Evolutionary conservation across 2,888 invertebrate species (phyloP).

Genomic region (Phrixothrix hirtus): DNA sequence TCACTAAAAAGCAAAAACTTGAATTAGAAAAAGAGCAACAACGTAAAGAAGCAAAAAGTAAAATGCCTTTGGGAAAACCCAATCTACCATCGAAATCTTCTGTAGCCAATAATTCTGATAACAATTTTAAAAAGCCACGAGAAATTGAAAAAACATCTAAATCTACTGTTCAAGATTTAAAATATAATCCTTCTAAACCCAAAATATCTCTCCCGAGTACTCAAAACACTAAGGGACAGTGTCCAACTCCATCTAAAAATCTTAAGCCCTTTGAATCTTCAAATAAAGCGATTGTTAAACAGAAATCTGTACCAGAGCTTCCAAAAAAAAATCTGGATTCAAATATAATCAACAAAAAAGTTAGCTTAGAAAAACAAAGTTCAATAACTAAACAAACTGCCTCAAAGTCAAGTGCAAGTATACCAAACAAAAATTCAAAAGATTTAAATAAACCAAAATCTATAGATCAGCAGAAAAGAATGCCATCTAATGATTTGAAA

Average conservation of each 20-base stretch:
- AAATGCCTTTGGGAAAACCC: background rate
- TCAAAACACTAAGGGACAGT: background rate
- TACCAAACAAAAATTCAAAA: too few species aligned
- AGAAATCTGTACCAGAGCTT: background rate
- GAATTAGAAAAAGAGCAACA: conserved; percentile 76
- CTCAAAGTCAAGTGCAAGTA: too few species aligned
- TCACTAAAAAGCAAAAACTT: conserved; percentile 80
- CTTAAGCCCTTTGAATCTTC: background rate
- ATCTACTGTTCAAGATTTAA: background rate
- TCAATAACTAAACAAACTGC: too few species aligned
- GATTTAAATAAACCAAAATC: conserved; percentile 10
- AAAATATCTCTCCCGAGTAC: background rate
- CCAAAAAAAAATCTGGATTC: background rate
- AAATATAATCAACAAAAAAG: background rate
- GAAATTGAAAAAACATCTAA: background rate
- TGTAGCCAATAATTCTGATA: too few species aligned
- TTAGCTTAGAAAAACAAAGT: background rate
- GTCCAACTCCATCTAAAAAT: background rate
- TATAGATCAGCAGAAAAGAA: conserved; percentile 41
- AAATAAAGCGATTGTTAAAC: background rate
- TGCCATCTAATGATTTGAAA: conserved; percentile 45
- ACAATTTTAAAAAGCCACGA: too few species aligned
- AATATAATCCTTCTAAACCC: background rate
- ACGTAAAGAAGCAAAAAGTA: conserved; percentile 47
- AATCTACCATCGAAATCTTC: too few species aligned